Percentiles rank a stretch among this genome's conserved stretches.
Evolutionary conservation across 1,140 invertebrate genomes (phyloP).

Genomic region (Pissodes strobi): DNA sequence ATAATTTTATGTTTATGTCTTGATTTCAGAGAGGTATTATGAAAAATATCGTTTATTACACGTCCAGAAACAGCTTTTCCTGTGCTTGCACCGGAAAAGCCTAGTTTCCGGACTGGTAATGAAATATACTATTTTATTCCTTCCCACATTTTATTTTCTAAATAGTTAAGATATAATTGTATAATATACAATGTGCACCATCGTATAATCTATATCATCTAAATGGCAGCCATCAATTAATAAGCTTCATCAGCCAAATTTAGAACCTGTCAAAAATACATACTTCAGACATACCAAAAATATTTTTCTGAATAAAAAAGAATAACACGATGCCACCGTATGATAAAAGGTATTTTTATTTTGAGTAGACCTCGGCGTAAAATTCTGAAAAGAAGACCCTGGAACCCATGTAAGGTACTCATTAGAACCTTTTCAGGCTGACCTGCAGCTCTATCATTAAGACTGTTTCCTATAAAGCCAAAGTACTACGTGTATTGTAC

Average conservation of each 20-base stretch:
- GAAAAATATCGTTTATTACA: too few species aligned
- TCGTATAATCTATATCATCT: neutral
- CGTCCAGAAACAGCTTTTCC: too few species aligned
- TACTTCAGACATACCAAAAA: conserved; percentile 22
- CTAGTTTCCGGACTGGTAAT: too few species aligned
- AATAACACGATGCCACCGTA: conserved; percentile 22
- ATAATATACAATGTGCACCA: too few species aligned
- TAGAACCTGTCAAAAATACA: conserved; percentile 21
- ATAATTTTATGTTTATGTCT: too few species aligned
- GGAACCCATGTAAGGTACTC: conserved; percentile 20
- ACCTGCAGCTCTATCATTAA: conserved; percentile 28
- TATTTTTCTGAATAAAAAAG: conserved; percentile 8
- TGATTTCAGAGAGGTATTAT: too few species aligned
- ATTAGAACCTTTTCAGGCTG: conserved; percentile 28
- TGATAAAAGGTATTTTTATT: conserved; percentile 21
- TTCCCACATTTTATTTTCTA: too few species aligned
- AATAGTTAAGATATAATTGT: too few species aligned
- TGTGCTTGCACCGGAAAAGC: too few species aligned
- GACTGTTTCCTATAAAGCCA: conserved; percentile 27
- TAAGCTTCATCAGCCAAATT: conserved; percentile 15
- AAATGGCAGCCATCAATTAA: conserved; percentile 5
- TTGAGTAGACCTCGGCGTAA: conserved; percentile 10
- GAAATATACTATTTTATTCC: too few species aligned
- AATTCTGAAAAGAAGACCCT: conserved; percentile 17
- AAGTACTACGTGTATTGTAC: conserved; percentile 22